These are phyloP conservation scores for Dione vanillae DNA, from an alignment of 2,888 invertebrate genomes.

Conservation along the genomic window DNA sequence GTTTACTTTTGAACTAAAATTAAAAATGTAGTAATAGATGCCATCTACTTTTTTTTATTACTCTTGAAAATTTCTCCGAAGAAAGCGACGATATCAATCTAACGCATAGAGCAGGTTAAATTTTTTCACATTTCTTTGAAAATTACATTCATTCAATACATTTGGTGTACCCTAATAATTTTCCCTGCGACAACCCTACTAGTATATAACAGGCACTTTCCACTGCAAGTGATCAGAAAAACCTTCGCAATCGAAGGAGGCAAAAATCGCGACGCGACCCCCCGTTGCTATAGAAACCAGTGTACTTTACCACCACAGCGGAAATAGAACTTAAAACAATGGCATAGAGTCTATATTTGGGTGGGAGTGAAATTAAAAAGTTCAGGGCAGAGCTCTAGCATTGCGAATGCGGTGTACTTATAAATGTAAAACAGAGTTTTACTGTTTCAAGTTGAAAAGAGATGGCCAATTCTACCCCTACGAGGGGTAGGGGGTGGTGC, in stretches of 20 bases:
- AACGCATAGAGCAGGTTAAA: not conserved
- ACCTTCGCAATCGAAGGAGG: slow-evolving; percentile 74
- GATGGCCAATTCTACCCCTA: slow-evolving; percentile 49
- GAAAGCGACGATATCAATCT: not conserved
- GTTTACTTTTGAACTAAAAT: too few relatives aligned
- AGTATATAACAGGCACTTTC: slow-evolving; percentile 53
- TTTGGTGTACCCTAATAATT: slow-evolving; percentile 22
- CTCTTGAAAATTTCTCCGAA: not conserved
- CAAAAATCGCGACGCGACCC: slow-evolving; percentile 73
- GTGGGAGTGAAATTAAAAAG: not conserved
- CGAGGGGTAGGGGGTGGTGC: slow-evolving; percentile 47
- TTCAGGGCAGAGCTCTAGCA: slow-evolving; percentile 28
- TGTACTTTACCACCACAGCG: slow-evolving; percentile 44
- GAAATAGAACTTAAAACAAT: slow-evolving; percentile 51
- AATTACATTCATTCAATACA: slow-evolving; percentile 19
- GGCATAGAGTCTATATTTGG: slow-evolving; percentile 51
- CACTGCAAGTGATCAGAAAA: slow-evolving; percentile 63
- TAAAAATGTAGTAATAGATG: too few relatives aligned
- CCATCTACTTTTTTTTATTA: not conserved
- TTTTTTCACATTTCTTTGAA: slow-evolving; percentile 12
- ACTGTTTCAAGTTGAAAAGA: slow-evolving; percentile 51
- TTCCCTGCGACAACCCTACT: slow-evolving; percentile 43
- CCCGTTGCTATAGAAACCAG: slow-evolving; percentile 67
- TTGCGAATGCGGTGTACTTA: slow-evolving; percentile 74
- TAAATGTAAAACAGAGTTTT: slow-evolving; percentile 83